Base-by-base conservation (phyloP, 2,888 invertebrate species). In the Acleris sparsana region DNA sequence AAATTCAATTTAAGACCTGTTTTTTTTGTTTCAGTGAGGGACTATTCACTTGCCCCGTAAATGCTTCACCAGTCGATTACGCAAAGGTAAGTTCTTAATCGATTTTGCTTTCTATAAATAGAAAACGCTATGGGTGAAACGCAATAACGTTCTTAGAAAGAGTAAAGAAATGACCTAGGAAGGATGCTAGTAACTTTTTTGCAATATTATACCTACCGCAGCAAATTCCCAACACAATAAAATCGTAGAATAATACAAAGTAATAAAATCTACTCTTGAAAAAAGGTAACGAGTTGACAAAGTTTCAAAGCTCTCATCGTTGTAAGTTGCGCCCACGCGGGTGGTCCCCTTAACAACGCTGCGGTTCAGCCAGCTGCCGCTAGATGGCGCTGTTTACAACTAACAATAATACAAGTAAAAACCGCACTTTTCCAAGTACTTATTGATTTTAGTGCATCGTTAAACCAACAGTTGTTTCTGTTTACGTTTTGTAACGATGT, bases 11-110 rank as follows among this genome's bases (percentile, higher is more conserved):
- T 5, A 16, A 9, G 1, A n/a, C 2, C 4, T 44, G 2, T 7
- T 74, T 72, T n/a, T 69, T 82, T 88, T 90, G 85, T 94, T 94
- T 63, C 93, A 94, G 94, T 78, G 94, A 94, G 87, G 94, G 94
- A 48, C 85, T 94, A 72, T 94, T 94, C 84, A 94, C 94, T 51
- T 94, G 94, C 79, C 94, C 94, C n/a, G 94, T 94, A 72, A 93
- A 91, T 76, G 93, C 93, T 58, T 93, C 94, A 17, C 94, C 94
- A 0, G 88, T 94, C 48, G 94, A 94, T 78, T 94, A 94, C 93
- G 94, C 94, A 1, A 94, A 94, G 94, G 94, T 94, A 88, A 88
- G 86, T 13, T 39, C 3, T 39, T 13, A 0, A 33, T 33, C 3
- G 4, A 9, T 9, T 33, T 33, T 9, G 9, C 9, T 33, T 33